Base-by-base conservation (phyloP, 2,113 vertebrate genomes). In the Guaruba guarouba region DNA sequence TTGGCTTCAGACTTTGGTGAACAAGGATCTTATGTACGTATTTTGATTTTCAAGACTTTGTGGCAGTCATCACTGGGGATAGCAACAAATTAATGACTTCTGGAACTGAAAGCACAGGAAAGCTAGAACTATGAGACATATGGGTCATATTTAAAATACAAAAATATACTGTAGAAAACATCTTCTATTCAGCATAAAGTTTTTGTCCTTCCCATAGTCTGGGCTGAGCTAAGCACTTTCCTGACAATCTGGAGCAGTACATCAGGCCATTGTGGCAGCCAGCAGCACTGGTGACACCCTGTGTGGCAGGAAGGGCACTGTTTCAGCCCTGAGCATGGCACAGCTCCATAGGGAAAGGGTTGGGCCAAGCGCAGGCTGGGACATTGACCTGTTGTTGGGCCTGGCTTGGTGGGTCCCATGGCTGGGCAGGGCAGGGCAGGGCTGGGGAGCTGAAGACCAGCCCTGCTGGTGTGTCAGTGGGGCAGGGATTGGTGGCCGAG, bases 291-390 rank as follows among this genome's bases (percentile, higher is more conserved):
- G 43, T 44, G 15, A 44, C 39, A 2, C 44, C 2, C 2, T 0
- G 8, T 20, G 4, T 3, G 7, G 27, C 37, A 17, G 62, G 16
- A 37, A 41, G 11, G 20, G 23, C 23, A 4, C 3, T 0, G 3
- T 2, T 4, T 23, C 16, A 15, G 9, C 13, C 10, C 57, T 1
- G 0, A 33, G 8, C 19, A 33, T 29, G 0, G 0, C 1, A 1
- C 20, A 12, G 1, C 24, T 69, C 61, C 7, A 5, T 6, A 13
- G 9, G 8, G 31, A 84, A 33, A 19, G 31, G 44, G 17, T 15
- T n/a, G 54, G 61, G 52, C 27, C 44, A 33, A 41, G 31, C 11
- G 14, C 8, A 11, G 71, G 22, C 57, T 17, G 41, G 33, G 28
- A 3, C 28, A 10, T 10, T 2, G 14, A 12, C n/a, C 31, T 0